Conservation (phyloP, 2,888 invertebrate species). For the Mantis religiosa region DNA sequence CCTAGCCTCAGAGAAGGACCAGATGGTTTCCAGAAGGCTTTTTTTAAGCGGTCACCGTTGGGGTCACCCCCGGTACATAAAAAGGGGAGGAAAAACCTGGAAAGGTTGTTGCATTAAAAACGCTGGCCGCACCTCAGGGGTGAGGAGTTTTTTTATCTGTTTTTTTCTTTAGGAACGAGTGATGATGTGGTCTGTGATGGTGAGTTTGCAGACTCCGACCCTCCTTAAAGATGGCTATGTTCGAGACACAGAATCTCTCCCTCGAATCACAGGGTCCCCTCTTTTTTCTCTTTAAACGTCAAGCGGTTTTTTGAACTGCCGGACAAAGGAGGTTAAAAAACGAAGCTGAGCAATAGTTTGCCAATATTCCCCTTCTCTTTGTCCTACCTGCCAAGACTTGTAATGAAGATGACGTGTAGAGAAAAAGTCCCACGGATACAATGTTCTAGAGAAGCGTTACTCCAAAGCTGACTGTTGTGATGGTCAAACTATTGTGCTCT, state of each 20-base stretch:
- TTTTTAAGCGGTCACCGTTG: slow-evolving; percentile 27
- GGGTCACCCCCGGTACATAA: slow-evolving; percentile 5
- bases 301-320: neutral
- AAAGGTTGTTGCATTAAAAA: neutral
- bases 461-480: neutral
- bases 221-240: neutral
- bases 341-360: neutral
- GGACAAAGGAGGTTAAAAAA: neutral
- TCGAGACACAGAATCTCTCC: neutral
- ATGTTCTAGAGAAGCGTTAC: neutral
- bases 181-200: neutral
- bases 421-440: neutral
- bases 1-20: slow-evolving; percentile 10
- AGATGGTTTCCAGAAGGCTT: slow-evolving; percentile 25
- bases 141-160: neutral
- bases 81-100: neutral
- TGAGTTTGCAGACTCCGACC: neutral
- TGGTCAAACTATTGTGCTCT: neutral
- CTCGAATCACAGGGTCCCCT: neutral
- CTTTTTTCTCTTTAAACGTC: neutral
- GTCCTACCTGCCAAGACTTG: neutral
- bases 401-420: neutral
- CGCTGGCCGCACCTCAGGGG: neutral
- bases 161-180: neutral
- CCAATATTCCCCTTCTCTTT: neutral